phyloP scores from a whole-genome alignment of 1,140 invertebrate genomes.

The Portunus trituberculatus region DNA sequence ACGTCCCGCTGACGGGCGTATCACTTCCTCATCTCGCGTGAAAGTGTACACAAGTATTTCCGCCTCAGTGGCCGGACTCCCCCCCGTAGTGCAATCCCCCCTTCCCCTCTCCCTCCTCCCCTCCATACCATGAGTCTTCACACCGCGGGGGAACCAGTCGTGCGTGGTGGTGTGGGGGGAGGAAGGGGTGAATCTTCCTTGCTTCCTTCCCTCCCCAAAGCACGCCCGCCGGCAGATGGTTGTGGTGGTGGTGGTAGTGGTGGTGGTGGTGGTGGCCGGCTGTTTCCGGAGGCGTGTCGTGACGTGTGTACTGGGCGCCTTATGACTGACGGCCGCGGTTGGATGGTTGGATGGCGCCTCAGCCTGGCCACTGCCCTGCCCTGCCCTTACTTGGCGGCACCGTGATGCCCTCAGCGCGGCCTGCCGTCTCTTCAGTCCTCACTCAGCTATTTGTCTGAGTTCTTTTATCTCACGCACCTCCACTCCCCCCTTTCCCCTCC shows the following conservation, averaged over 20 bases:
- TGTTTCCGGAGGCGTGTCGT: constrained; percentile 11
- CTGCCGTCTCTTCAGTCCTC: neutral
- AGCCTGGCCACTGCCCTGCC: neutral
- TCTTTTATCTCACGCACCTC: no score
- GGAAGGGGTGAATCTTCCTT: neutral
- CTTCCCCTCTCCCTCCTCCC: no score
- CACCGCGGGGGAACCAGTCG: no score
- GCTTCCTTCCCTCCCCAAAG: no score
- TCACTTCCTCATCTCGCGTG: neutral
- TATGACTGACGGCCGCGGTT: neutral
- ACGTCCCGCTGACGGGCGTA: neutral
- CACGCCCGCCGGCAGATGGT: no score
- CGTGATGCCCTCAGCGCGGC: neutral
- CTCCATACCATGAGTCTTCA: neutral
- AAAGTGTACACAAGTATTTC: neutral
- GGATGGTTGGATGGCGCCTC: neutral
- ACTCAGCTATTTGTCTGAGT: neutral
- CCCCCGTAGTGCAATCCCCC: neutral
- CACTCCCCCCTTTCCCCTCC: no score
- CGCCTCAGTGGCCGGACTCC: neutral
- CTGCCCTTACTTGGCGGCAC: neutral
- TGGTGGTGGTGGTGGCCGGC: neutral
- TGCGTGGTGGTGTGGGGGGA: neutral
- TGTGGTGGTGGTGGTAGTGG: neutral
- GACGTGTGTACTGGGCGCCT: neutral